These are phyloP conservation scores for Perithous albicinctus DNA, from an alignment of 2,888 invertebrate genomes.

Conservation along the genomic window DNA sequence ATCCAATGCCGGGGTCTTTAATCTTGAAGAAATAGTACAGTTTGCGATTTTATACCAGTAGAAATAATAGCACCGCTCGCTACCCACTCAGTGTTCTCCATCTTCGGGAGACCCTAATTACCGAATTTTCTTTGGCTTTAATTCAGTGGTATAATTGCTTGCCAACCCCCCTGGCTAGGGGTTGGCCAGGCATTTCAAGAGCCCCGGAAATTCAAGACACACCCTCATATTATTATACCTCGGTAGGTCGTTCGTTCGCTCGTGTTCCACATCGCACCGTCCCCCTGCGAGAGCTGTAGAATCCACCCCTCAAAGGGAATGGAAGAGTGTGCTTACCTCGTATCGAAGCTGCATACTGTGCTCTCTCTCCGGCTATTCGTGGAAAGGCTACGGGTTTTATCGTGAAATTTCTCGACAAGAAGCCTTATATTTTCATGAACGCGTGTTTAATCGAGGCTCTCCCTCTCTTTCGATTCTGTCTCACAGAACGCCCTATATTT, in stretches of 20 bases:
- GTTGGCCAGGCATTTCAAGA: conserved; percentile 64
- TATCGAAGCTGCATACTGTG: conserved; percentile 26
- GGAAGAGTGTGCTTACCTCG: conserved; percentile 55
- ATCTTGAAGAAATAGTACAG: conserved; percentile 56
- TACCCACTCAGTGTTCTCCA: conserved; percentile 69
- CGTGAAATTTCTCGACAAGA: conserved; percentile 64
- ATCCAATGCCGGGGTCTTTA: conserved; percentile 56
- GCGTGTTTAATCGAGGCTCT: conserved; percentile 67
- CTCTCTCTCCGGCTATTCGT: neutral
- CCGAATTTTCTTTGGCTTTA: conserved; percentile 84
- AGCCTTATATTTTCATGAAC: conserved; percentile 63
- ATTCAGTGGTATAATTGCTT: conserved; percentile 84
- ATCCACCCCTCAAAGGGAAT: conserved; percentile 41
- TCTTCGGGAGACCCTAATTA: conserved; percentile 83
- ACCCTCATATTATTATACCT: conserved; percentile 70
- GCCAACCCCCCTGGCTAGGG: conserved; percentile 77
- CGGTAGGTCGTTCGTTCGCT: conserved; percentile 51
- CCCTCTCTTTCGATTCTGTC: conserved; percentile 1
- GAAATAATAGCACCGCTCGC: conserved; percentile 67
- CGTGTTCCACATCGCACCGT: conserved; percentile 39
- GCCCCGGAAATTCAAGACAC: conserved; percentile 73
- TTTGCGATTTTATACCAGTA: conserved; percentile 48
- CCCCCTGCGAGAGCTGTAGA: conserved; percentile 50
- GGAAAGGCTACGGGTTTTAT: conserved; percentile 59
- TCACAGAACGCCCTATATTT: neutral